Percentiles rank a stretch among this genome's conserved stretches.
phyloP scores from a whole-genome alignment of 1,140 invertebrate species.

The Drosophila nasuta region DNA sequence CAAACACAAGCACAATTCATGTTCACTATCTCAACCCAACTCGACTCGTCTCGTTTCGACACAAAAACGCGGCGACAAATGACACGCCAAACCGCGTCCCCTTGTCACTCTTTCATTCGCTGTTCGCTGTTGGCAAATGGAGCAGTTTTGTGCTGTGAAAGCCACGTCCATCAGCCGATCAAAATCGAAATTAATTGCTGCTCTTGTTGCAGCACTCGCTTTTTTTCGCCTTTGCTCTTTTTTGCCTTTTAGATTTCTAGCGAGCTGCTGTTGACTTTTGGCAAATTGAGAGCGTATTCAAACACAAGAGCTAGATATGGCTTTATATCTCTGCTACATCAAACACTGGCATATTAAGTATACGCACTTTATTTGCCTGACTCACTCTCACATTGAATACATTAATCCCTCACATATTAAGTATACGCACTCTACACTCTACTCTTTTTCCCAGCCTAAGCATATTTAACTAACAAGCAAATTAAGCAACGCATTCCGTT shows the following conservation, averaged over 20 bases:
- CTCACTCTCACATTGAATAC: too few relatives aligned
- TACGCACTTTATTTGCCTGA: too few relatives aligned
- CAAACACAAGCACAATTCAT: conserved; percentile 20
- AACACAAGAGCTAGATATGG: not conserved
- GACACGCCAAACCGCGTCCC: not conserved
- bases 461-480: not conserved
- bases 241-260: not conserved
- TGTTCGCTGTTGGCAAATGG: conserved; percentile 26
- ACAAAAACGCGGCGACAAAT: conserved; percentile 31
- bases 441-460: too few relatives aligned
- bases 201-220: conserved; percentile 36
- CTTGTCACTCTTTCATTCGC: not conserved
- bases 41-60: not conserved
- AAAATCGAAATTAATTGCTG: conserved; percentile 73
- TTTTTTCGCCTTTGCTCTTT: conserved; percentile 1
- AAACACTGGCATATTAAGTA: too few relatives aligned
- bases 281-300: not conserved
- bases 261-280: not conserved
- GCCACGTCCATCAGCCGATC: conserved; percentile 51
- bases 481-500: not conserved
- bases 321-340: too few relatives aligned
- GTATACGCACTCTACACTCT: too few relatives aligned
- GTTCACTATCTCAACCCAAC: not conserved
- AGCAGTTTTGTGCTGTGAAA: conserved; percentile 11
- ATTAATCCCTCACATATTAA: too few relatives aligned